Evolutionary conservation across 2,113 vertebrate species (phyloP).

Genomic region (Ivindomyrus marchei): DNA sequence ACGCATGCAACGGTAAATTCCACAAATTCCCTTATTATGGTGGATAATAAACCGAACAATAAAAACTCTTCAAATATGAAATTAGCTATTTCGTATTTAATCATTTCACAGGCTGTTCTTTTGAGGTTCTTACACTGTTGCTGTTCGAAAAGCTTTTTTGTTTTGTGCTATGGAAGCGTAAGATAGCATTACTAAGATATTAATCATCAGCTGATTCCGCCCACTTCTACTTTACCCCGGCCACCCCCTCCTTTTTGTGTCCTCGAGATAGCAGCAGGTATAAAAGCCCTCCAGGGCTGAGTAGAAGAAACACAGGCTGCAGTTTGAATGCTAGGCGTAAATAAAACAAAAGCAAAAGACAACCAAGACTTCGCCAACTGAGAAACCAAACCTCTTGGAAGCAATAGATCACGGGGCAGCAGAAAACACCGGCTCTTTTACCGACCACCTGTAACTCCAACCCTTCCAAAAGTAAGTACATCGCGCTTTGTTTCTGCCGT

Average conservation of each 20-base stretch:
- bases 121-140: neutral
- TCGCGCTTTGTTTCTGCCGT: neutral
- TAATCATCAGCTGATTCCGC: constrained; percentile 8
- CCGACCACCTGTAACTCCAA: constrained; percentile 23
- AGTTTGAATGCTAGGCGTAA: neutral
- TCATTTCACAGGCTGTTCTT: neutral
- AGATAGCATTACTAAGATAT: neutral
- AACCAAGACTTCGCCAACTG: neutral
- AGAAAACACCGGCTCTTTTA: neutral
- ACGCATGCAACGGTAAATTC: neutral
- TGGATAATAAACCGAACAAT: neutral
- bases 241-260: neutral
- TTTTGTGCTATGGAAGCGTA: neutral
- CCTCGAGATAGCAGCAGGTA: constrained; percentile 15
- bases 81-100: neutral
- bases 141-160: neutral
- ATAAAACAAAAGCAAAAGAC: neutral
- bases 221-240: neutral
- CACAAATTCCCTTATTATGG: neutral
- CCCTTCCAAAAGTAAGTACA: constrained; percentile 20
- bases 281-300: constrained; percentile 15
- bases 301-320: neutral
- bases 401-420: neutral
- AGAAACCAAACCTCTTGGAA: neutral
- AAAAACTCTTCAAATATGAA: neutral